Conservation (phyloP, 2,888 invertebrate genomes). For the Scaptomyza flava region DNA sequence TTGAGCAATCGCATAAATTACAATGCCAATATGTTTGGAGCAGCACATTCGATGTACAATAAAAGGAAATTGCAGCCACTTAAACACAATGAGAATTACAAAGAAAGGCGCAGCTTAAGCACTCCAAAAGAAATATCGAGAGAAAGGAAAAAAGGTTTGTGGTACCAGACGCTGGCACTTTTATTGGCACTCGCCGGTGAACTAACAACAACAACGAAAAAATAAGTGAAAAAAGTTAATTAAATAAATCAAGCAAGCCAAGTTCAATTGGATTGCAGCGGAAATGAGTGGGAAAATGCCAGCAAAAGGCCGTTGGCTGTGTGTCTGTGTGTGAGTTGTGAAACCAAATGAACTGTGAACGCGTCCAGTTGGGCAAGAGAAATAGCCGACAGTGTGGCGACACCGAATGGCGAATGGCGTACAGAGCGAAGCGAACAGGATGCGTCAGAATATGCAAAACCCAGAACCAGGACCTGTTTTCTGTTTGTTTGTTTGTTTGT, state of each 20-base stretch:
- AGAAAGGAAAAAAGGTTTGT: constrained; percentile 23
- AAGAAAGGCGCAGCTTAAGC: constrained; percentile 35
- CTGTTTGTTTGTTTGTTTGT: constrained; percentile 62
- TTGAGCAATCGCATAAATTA: constrained; percentile 38
- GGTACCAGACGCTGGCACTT: constrained; percentile 41
- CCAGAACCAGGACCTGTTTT: not conserved
- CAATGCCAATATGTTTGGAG: constrained; percentile 44
- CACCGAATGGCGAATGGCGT: not conserved
- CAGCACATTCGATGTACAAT: constrained; percentile 17
- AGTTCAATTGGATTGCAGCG: constrained; percentile 78
- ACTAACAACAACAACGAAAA: not conserved
- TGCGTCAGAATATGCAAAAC: constrained; percentile 51
- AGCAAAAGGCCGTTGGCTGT: constrained; percentile 13
- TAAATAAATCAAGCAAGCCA: constrained; percentile 77
- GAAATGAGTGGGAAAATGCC: constrained; percentile 76
- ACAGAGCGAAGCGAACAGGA: constrained; percentile 8
- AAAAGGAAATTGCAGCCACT: constrained; percentile 56
- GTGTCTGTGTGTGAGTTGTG: constrained; percentile 11
- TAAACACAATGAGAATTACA: constrained; percentile 57
- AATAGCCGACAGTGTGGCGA: constrained; percentile 45
- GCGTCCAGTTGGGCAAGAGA: constrained; percentile 12
- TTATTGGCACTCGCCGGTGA: constrained; percentile 44
- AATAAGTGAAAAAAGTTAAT: constrained; percentile 56
- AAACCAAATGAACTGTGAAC: constrained; percentile 73
- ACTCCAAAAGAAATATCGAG: constrained; percentile 24